Evolutionary conservation across 2,797 vertebrate genomes (phyloP).

Genomic region (Poeciliopsis gracilis): DNA sequence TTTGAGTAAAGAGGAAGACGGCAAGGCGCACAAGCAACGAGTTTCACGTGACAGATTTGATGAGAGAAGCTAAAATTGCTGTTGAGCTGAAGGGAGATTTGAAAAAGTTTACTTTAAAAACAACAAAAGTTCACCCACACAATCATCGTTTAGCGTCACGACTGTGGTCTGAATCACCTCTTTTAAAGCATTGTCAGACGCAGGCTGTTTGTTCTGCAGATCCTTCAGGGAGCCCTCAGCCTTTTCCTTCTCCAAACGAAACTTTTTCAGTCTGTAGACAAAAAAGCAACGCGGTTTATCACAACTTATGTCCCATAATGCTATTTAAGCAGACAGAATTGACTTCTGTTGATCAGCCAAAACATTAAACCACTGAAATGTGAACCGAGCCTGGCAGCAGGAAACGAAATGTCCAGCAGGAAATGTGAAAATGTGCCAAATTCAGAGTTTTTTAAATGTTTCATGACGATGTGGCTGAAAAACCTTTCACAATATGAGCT

Average conservation of each 20-base stretch:
- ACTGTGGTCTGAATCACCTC: conserved; percentile 76
- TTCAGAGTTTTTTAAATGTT: not conserved
- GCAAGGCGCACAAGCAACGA: conserved; percentile 10
- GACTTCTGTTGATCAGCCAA: conserved; percentile 1
- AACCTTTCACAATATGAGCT: too few species aligned
- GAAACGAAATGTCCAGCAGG: not conserved
- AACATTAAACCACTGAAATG: conserved; percentile 8
- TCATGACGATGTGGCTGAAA: not conserved
- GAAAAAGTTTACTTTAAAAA: conserved; percentile 11
- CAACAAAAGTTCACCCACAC: conserved; percentile 40
- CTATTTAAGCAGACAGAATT: not conserved
- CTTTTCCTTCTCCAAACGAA: conserved; percentile 85
- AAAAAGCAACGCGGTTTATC: not conserved
- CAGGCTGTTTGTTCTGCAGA: conserved; percentile 73
- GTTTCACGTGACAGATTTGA: conserved; percentile 14
- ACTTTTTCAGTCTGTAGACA: conserved; percentile 84
- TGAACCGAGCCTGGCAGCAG: not conserved
- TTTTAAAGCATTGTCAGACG: conserved; percentile 61
- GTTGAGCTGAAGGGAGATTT: conserved; percentile 13
- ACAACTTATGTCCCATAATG: conserved; percentile 18
- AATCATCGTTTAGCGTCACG: conserved; percentile 28
- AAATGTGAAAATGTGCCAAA: not conserved
- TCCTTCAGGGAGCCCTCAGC: conserved; percentile 85
- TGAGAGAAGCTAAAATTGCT: not conserved
- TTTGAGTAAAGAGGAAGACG: conserved; percentile 27